Base-by-base conservation (phyloP, 2,888 invertebrate species). In the Empis livida region DNA sequence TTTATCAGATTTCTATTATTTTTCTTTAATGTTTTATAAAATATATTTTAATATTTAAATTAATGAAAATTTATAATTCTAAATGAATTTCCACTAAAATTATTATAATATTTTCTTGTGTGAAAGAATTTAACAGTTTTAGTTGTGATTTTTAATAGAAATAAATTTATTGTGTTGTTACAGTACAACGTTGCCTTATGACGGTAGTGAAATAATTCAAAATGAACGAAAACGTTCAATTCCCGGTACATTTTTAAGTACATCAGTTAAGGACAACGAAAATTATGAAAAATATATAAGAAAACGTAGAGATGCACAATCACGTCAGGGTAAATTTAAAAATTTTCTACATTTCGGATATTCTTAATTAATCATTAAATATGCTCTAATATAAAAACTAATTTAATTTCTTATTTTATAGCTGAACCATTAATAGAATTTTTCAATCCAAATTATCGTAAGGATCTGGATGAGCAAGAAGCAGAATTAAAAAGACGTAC, bases 391-490 rank as follows among this genome's bases (percentile, higher is more conserved):
- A 20, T 20, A 20, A 5, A 5, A 20, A 20, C 20, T 20, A 20
- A 5, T 20, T 20, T 20, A 20, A 20, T 5, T 20, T 5, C 3
- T 5, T 20, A 20, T 20, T 20, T 14, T 27, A 38, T 45, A 65
- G 64, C 63, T 40, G 69, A 68, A 55, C 61, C 93, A 1, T 77
- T 78, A 54, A 80, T 83, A n/a, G 84, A 84, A 58, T 84, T 84
- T 66, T 82, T 84, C 60, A 78, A 81, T 58, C 82, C 83, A 1
- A 82, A 81, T 61, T 74, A 80, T 65, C 72, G 78, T 49, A 67
- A 75, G 5, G 78, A 78, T 43, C 65, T 82, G 13, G 80, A 81
- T 53, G 78, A 78, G 49, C 80, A 79, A 55, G 82, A 82, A 53
- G 75, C 76, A 5, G 73, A 74, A 30, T 75, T 78, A 55, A 76